Evolutionary conservation across 2,113 vertebrate species (phyloP).

Genomic region (Sylvicapra grimmia): DNA sequence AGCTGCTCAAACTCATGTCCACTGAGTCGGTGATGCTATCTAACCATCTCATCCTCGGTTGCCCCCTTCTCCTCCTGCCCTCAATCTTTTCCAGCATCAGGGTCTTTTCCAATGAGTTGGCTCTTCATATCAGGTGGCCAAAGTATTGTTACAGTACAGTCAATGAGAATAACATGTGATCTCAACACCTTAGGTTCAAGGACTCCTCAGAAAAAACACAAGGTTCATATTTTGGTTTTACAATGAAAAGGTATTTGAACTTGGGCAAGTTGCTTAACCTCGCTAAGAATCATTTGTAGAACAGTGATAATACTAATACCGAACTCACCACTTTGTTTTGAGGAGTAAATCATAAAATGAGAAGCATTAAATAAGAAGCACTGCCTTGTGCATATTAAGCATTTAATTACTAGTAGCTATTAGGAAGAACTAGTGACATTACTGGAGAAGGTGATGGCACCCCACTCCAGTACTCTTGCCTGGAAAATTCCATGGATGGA

Average conservation of each 20-base stretch:
- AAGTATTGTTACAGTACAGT: neutral
- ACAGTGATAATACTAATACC: neutral
- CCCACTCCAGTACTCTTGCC: too few relatives aligned
- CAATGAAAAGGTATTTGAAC: neutral
- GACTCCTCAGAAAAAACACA: neutral
- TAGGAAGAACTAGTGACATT: neutral
- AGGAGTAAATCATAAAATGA: slow-evolving; percentile 1
- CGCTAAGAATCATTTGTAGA: neutral
- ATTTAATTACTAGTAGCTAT: neutral
- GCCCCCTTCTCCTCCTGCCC: neutral
- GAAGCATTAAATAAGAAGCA: neutral
- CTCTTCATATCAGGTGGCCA: neutral
- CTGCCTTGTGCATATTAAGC: neutral
- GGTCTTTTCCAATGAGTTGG: neutral
- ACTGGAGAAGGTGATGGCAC: too few relatives aligned
- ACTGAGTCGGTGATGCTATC: neutral
- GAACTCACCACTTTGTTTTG: neutral
- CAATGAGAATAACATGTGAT: neutral
- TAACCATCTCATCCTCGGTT: neutral
- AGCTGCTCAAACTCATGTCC: neutral
- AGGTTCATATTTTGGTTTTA: neutral
- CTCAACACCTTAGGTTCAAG: neutral
- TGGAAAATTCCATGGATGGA: too few relatives aligned
- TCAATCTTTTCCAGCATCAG: neutral
- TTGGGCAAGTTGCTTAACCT: neutral